Conservation (phyloP, 2,113 vertebrate species). For the Struthio camelus region DNA sequence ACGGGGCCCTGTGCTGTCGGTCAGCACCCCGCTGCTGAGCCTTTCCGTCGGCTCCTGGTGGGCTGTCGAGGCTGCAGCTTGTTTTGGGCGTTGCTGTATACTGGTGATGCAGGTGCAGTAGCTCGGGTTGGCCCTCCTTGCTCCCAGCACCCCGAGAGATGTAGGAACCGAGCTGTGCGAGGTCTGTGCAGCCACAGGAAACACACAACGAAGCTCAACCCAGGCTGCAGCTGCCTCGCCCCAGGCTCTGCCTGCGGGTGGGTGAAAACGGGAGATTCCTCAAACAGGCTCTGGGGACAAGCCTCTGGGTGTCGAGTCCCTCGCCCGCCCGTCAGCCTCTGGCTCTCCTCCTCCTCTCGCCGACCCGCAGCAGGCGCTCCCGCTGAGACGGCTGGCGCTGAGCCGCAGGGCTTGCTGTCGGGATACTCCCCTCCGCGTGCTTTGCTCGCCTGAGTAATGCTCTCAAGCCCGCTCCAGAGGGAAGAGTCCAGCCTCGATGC, state of each 20-base stretch:
- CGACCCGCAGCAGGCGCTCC: background rate
- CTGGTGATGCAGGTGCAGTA: background rate
- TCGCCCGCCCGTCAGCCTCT: background rate
- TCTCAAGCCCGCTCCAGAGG: background rate
- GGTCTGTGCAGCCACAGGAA: background rate
- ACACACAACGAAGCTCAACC: background rate
- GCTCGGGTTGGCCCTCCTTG: background rate
- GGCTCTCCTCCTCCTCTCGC: background rate
- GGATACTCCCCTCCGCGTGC: background rate
- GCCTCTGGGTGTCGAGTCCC: background rate
- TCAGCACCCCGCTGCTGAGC: no score
- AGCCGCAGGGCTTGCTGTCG: background rate
- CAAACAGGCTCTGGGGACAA: background rate
- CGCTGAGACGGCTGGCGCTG: background rate
- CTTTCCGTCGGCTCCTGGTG: no score
- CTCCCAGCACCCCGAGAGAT: background rate
- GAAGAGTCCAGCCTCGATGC: background rate
- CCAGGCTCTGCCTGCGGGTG: accelerated
- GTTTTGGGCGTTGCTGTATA: accelerated
- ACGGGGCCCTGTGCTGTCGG: no score
- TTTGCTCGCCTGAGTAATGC: background rate
- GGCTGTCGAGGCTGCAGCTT: background rate
- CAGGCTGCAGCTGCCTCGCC: background rate
- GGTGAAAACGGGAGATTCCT: background rate
- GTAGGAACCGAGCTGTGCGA: background rate